These are phyloP conservation scores for Volucella bombylans DNA, from an alignment of 2,888 invertebrate genomes.

Conservation along the genomic window DNA sequence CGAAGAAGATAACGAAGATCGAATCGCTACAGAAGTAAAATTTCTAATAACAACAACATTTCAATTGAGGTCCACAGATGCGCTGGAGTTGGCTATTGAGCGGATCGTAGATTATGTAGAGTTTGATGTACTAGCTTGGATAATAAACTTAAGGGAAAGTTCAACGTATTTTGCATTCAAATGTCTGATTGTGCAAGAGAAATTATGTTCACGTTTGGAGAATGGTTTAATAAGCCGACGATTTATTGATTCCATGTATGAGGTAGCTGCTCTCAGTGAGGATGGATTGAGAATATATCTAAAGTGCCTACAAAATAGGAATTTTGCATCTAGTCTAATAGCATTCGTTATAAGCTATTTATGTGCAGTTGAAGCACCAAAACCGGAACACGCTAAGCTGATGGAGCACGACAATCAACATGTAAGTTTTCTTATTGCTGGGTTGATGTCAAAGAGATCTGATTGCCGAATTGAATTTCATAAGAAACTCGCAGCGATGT, in stretches of 20 bases:
- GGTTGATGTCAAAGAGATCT: constrained; percentile 49
- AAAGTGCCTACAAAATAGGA: constrained; percentile 47
- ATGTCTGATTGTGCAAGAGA: constrained; percentile 42
- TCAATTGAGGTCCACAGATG: constrained; percentile 25
- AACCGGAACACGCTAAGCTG: neutral
- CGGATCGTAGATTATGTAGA: constrained; percentile 35
- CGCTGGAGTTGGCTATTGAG: constrained; percentile 50
- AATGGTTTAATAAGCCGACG: constrained; percentile 31
- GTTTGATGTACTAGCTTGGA: constrained; percentile 59
- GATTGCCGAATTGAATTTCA: constrained; percentile 60
- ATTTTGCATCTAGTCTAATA: constrained; percentile 54
- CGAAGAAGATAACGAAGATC: constrained; percentile 5
- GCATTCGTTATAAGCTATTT: constrained; percentile 48
- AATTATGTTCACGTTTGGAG: constrained; percentile 38
- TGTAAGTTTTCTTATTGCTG: constrained; percentile 62
- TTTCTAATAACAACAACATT: constrained; percentile 49
- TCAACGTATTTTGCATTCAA: constrained; percentile 49
- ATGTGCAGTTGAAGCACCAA: constrained; percentile 2
- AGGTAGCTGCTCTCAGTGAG: constrained; percentile 38
- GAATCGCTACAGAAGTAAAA: constrained; percentile 30
- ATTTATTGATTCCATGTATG: constrained; percentile 56
- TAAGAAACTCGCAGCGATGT: constrained; percentile 39
- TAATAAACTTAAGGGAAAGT: constrained; percentile 42
- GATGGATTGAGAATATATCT: constrained; percentile 47
- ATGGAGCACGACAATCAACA: constrained; percentile 40